A percentile compares a stretch with the other conserved stretches of the same genome.
Conservation (phyloP, 2,797 vertebrate genomes). For the Mus caroli region DNA sequence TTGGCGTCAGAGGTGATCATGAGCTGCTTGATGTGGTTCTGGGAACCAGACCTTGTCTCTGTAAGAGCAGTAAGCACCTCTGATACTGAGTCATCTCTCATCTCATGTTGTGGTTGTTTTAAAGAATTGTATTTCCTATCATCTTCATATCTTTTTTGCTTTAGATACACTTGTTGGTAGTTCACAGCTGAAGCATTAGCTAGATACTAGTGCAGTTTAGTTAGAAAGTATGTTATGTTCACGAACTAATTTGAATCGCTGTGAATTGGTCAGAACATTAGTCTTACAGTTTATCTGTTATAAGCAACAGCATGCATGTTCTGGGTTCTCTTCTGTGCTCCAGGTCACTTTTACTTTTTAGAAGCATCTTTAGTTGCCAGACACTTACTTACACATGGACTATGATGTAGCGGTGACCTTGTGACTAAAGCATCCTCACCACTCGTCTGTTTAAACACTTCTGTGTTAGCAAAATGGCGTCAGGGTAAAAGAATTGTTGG, state of each 20-base stretch:
- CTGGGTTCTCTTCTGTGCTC: neutral
- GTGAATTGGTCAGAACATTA: neutral
- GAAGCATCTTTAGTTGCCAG: constrained; percentile 1
- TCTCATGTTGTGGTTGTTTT: neutral
- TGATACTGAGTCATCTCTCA: neutral
- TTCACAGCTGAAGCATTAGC: neutral
- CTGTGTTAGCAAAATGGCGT: neutral
- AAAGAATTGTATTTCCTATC: neutral
- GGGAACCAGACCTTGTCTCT: neutral
- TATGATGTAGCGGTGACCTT: neutral
- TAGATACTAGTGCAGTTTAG: constrained; percentile 45
- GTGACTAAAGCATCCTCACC: neutral
- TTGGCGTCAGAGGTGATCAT: neutral
- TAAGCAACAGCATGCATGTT: neutral
- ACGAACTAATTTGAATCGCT: constrained; percentile 24
- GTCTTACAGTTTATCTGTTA: neutral
- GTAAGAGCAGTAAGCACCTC: neutral
- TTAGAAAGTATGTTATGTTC: neutral
- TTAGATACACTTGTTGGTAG: neutral
- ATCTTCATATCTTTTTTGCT: constrained; percentile 8
- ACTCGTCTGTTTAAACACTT: constrained; percentile 14
- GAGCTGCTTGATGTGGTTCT: neutral
- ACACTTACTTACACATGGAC: neutral
- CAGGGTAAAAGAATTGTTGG: neutral
- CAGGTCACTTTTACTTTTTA: neutral